These are phyloP conservation scores for Lepus europaeus DNA, from an alignment of 2,113 vertebrate species.

Conservation along the genomic window DNA sequence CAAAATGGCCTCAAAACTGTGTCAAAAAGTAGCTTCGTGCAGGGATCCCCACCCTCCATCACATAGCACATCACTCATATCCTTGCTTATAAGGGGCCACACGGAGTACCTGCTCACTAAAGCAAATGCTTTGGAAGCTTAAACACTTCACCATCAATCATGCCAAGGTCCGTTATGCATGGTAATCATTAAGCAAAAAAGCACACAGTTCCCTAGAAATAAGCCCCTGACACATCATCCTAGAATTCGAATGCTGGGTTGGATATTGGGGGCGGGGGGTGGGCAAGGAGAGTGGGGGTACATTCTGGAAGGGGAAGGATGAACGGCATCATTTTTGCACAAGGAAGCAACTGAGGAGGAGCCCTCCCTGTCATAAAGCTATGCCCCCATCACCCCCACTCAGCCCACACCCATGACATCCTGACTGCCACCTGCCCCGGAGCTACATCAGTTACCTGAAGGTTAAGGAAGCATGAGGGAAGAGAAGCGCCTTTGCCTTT, in stretches of 20 bases:
- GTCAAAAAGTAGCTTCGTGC: not conserved
- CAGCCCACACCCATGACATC: not conserved
- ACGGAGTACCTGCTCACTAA: not conserved
- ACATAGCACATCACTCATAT: not conserved
- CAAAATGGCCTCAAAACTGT: not conserved
- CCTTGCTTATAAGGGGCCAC: not conserved
- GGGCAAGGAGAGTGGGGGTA: not conserved
- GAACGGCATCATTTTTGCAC: not conserved
- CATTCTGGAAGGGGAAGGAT: not conserved
- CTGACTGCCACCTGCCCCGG: not conserved
- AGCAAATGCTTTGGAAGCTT: not conserved
- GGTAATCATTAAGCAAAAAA: not conserved
- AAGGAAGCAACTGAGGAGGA: not conserved
- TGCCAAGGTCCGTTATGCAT: not conserved
- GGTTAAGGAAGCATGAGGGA: not conserved
- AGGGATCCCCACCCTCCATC: not conserved
- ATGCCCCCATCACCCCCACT: not conserved
- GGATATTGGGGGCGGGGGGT: too few species aligned
- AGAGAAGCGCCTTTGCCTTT: not conserved
- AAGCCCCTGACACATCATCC: not conserved
- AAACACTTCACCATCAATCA: not conserved
- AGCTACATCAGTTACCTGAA: rapidly evolving
- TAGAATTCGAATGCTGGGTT: not conserved
- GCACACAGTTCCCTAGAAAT: not conserved
- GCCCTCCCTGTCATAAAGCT: not conserved